Base-by-base conservation (phyloP, 2,888 invertebrate genomes). In the Andrena haemorrhoa region DNA sequence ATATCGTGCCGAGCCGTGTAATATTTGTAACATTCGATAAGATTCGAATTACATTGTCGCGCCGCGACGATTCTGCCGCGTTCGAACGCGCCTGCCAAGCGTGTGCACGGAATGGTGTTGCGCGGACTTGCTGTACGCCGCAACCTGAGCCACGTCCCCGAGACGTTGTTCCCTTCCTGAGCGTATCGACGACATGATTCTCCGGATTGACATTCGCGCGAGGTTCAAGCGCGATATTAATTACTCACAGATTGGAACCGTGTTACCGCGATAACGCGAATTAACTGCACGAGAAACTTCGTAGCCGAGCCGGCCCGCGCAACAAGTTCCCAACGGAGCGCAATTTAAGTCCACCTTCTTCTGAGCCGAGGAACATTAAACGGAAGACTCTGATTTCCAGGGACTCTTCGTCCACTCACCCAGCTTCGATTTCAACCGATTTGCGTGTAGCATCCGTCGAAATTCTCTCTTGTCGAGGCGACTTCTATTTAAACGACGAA, bases 311-410 rank as follows among this genome's bases (percentile, higher is more conserved):
- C 41, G 53, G 68, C 26, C 49, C 7, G 76, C 72, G 76, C 82
- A 82, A 82, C 82, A 82, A 81, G 82, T 82, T 73, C 53, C 65
- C 66, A 60, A 8, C 61, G 35, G 26, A 8, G 33, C 20, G 23
- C 60, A 12, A 66, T 72, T 68, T 33, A 71, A 72, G 66, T 49
- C 72, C 8, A 51, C 5, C 35, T 23, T 31, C n/a, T 8, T 20
- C 6, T 16, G 26, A 64, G 64, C 58, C 58, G 61, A 10, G 20
- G 47, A 74, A 74, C n/a, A 33, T 16, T 16, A 10, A n/a, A 12
- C 65, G 2, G 3, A 33, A 65, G 49, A 35, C 65, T 72, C n/a
- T n/a, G 26, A 35, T 49, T 58, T 26, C 10, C 41, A 16, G n/a
- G 31, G n/a, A 23, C 31, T 5, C 31, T 7, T n/a, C 8, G 41